Evolutionary conservation across 2,888 invertebrate species (phyloP).

Genomic region (Sinhomidia bicolor): DNA sequence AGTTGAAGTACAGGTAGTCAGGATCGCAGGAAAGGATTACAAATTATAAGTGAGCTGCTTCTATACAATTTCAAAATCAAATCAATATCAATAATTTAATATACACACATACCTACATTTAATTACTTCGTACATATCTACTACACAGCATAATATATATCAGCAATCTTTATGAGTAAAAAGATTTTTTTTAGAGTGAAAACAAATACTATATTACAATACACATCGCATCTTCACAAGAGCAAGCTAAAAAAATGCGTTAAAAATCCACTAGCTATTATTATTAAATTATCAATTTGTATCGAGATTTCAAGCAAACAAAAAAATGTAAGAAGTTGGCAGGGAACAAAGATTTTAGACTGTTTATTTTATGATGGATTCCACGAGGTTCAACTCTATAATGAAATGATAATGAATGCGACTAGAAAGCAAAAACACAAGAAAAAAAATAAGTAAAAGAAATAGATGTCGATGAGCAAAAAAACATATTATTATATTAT

Average conservation of each 20-base stretch:
- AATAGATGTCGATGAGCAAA: conserved; percentile 10
- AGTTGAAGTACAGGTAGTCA: conserved; percentile 65
- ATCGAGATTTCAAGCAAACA: neutral
- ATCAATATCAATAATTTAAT: neutral
- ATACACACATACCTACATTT: neutral
- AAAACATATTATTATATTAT: neutral
- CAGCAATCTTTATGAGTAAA: neutral
- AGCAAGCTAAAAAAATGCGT: neutral
- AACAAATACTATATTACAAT: too few relatives aligned
- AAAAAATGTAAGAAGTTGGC: conserved; percentile 50
- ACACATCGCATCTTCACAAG: neutral
- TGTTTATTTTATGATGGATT: conserved; percentile 58
- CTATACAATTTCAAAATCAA: conserved; percentile 23
- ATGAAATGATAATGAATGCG: conserved; percentile 44
- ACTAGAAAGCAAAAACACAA: conserved; percentile 38
- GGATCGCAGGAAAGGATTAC: conserved; percentile 70
- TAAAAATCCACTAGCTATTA: neutral
- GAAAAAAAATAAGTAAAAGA: neutral
- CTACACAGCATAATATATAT: neutral
- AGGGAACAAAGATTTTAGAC: conserved; percentile 46
- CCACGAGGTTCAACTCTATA: conserved; percentile 49
- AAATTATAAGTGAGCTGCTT: conserved; percentile 54
- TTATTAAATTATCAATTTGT: neutral
- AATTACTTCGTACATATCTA: neutral
- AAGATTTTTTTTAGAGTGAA: too few relatives aligned